Evolutionary conservation across 2,888 invertebrate species (phyloP).

Genomic region (Atrina japonica): DNA sequence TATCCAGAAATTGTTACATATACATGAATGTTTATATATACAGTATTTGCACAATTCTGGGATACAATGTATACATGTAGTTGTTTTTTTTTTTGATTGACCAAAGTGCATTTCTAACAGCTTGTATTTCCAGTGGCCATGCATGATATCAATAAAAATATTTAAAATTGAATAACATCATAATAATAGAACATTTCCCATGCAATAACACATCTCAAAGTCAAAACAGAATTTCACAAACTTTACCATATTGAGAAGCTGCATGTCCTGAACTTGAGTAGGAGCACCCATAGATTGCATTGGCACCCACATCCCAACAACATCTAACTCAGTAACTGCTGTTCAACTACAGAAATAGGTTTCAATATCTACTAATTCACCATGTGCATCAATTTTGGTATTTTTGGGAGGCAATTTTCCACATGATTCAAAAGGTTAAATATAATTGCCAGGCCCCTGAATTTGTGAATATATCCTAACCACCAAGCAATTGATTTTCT

Average conservation of each 20-base stretch:
- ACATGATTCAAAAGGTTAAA: slow-evolving; percentile 7
- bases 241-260: slow-evolving; percentile 32
- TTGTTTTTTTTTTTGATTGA: no score
- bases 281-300: slow-evolving; percentile 16
- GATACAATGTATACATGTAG: no score
- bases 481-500: slow-evolving; percentile 15
- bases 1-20: no score
- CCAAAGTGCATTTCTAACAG: no score
- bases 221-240: background rate
- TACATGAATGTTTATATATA: no score
- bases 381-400: background rate
- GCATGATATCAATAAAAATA: no score
- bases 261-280: slow-evolving; percentile 13
- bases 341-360: slow-evolving; percentile 21
- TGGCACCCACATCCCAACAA: slow-evolving; percentile 26
- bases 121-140: no score
- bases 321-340: background rate
- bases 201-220: background rate
- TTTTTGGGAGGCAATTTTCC: slow-evolving; percentile 15
- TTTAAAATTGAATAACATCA: no score
- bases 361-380: background rate
- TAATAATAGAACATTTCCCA: no score
- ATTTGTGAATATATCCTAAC: background rate
- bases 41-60: no score
- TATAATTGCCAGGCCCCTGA: background rate